These are phyloP conservation scores for Vollenhovia emeryi DNA, from an alignment of 1,140 invertebrate species.

Conservation along the genomic window DNA sequence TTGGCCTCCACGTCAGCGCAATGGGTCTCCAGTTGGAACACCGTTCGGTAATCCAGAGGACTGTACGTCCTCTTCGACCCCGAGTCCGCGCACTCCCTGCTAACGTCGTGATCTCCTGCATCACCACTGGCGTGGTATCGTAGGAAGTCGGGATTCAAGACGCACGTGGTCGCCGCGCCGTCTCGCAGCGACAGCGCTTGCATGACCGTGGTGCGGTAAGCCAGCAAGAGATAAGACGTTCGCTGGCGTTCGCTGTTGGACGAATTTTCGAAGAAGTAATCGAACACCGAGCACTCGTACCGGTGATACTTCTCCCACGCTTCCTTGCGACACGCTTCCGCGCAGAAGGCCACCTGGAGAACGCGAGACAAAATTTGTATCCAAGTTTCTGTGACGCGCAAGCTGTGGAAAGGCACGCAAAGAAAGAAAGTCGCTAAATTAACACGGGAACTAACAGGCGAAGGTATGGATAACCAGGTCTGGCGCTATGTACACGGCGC, in stretches of 20 bases:
- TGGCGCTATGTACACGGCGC: neutral
- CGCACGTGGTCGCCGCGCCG: conserved; percentile 33
- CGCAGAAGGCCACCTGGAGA: conserved; percentile 85
- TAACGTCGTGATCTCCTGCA: conserved; percentile 69
- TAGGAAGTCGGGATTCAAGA: conserved; percentile 78
- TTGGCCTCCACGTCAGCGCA: conserved; percentile 80
- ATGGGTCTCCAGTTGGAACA: conserved; percentile 84
- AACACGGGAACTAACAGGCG: neutral
- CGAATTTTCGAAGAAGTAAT: conserved; percentile 80
- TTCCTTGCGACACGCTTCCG: conserved; percentile 82
- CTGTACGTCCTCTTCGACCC: conserved; percentile 68
- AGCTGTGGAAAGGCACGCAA: conserved; percentile 16
- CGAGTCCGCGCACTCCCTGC: conserved; percentile 5
- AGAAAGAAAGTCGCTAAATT: conserved; percentile 13
- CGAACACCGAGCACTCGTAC: conserved; percentile 86
- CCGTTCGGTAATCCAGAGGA: conserved; percentile 78
- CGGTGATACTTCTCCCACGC: conserved; percentile 85
- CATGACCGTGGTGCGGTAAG: conserved; percentile 85
- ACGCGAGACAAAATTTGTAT: conserved; percentile 50
- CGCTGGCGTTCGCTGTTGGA: conserved; percentile 57
- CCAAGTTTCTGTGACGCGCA: neutral
- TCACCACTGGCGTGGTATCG: conserved; percentile 78
- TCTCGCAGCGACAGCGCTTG: conserved; percentile 69
- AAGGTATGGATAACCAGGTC: neutral
- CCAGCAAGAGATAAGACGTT: conserved; percentile 84